phyloP scores from a whole-genome alignment of 2,888 invertebrate species.

The Drosophila putrida region DNA sequence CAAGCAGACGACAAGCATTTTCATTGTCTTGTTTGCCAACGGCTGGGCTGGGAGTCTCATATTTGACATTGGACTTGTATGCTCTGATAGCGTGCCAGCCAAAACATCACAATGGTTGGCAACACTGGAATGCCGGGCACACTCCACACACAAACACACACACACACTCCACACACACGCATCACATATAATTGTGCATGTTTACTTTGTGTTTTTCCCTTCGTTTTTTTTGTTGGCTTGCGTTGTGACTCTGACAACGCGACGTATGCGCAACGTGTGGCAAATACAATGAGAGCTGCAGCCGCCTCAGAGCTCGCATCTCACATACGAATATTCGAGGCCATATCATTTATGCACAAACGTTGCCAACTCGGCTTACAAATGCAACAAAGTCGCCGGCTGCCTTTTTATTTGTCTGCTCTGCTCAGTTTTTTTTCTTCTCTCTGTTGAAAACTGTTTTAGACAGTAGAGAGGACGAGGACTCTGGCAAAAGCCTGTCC shows the following conservation, averaged over 20 bases:
- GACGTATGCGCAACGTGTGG: conserved; percentile 72
- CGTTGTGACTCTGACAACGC: conserved; percentile 51
- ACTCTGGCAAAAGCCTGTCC: conserved; percentile 19
- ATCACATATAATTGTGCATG: conserved; percentile 72
- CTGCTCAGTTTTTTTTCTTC: conserved; percentile 22
- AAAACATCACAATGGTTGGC: conserved; percentile 77
- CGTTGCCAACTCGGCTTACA: conserved; percentile 73
- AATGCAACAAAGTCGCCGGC: conserved; percentile 62
- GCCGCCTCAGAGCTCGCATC: conserved; percentile 24
- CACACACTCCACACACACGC: conserved; percentile 23
- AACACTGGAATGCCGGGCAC: conserved; percentile 61
- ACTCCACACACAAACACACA: conserved; percentile 33
- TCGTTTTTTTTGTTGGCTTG: conserved; percentile 21
- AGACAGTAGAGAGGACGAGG: neutral
- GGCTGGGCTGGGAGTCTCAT: conserved; percentile 62
- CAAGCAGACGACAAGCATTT: conserved; percentile 71
- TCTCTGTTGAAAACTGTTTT: conserved; percentile 16
- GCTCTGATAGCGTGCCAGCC: conserved; percentile 73
- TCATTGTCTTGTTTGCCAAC: conserved; percentile 80
- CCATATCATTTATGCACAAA: conserved; percentile 78
- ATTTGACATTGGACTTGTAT: conserved; percentile 79
- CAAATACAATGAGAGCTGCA: conserved; percentile 57
- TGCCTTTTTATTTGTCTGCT: conserved; percentile 64
- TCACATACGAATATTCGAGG: conserved; percentile 30
- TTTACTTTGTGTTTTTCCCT: conserved; percentile 57